Evolutionary conservation across 2,797 vertebrate genomes (phyloP).

Genomic region (Macropus fuliginosus): DNA sequence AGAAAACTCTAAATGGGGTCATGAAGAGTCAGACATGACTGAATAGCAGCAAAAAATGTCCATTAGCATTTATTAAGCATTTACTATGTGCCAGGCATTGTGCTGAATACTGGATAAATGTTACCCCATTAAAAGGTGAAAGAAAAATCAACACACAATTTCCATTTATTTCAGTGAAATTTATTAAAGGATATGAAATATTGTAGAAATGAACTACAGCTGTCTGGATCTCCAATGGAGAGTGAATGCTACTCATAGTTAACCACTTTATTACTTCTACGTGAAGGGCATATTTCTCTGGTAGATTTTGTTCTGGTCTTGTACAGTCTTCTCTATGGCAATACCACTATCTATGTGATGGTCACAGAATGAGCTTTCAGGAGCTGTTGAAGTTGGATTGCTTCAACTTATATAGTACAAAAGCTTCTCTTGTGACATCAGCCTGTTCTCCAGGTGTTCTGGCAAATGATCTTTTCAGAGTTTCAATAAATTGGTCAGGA

Average conservation of each 20-base stretch:
- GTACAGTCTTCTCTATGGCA: neutral
- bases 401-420: neutral
- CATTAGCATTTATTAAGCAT: neutral
- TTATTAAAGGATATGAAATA: neutral
- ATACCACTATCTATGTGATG: neutral
- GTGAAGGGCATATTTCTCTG: neutral
- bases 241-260: neutral
- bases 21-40: neutral
- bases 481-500: neutral
- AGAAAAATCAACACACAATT: neutral
- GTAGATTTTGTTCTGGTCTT: neutral
- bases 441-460: neutral
- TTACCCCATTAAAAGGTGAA: neutral
- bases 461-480: too few relatives aligned
- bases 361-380: neutral
- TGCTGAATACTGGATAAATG: neutral
- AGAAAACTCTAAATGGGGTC: neutral
- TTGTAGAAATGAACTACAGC: neutral
- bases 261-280: neutral
- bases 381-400: neutral
- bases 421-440: neutral
- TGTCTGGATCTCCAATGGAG: neutral
- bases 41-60: neutral
- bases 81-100: neutral
- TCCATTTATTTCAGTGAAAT: neutral